phyloP scores from a whole-genome alignment of 2,113 vertebrate genomes.

The Actenoides lindsayi region DNA sequence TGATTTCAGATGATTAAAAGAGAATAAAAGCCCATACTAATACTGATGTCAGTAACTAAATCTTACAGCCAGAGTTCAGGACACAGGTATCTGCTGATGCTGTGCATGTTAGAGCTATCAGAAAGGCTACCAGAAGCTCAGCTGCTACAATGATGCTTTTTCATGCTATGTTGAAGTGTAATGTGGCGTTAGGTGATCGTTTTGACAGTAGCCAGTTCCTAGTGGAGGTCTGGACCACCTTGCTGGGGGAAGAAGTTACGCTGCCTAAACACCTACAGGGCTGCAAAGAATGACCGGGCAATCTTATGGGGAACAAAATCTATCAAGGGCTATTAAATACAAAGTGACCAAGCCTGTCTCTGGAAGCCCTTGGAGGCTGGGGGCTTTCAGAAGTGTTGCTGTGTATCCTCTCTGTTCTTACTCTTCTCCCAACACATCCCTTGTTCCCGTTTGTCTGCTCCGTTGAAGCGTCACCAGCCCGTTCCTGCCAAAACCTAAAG shows the following conservation, averaged over 20 bases:
- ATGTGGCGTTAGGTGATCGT: not conserved
- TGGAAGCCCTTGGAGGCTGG: not conserved
- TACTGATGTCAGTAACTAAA: not conserved
- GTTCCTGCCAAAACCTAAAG: not conserved
- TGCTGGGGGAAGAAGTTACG: not conserved
- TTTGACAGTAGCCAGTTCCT: not conserved
- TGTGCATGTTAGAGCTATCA: not conserved
- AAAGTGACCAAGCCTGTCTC: not conserved
- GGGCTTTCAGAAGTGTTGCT: not conserved
- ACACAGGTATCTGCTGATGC: not conserved
- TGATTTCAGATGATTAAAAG: not conserved
- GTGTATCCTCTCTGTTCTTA: not conserved
- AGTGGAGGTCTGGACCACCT: not conserved
- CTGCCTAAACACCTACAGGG: not conserved
- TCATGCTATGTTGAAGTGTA: not conserved
- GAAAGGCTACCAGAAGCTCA: not conserved
- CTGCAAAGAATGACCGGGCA: not conserved
- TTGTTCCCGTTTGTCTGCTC: not conserved
- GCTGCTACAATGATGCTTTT: not conserved
- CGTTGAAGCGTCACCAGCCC: not conserved
- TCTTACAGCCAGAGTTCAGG: not conserved
- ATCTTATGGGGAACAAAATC: not conserved
- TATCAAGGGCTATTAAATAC: not conserved
- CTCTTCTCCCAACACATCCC: not conserved
- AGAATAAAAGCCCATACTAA: not conserved